A percentile compares a stretch with the other conserved stretches of the same genome.
Conservation (phyloP, 1,140 invertebrate species). For the Polypedilum pembai region DNA sequence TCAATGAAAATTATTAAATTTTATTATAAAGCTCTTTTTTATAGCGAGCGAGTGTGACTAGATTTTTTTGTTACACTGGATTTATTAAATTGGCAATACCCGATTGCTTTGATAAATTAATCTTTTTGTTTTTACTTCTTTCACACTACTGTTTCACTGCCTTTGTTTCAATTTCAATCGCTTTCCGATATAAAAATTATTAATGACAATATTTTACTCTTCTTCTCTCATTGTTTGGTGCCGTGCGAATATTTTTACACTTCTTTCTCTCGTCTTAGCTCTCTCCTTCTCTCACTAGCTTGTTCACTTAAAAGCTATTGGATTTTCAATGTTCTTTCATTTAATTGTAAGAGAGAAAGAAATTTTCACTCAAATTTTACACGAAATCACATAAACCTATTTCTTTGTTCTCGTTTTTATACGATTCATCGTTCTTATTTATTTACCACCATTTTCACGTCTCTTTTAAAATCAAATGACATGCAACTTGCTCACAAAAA, state of each 20-base stretch:
- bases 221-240: background rate
- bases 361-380: background rate
- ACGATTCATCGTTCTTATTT: background rate
- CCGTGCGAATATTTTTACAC: background rate
- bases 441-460: background rate
- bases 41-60: no score
- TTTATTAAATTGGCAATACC: no score
- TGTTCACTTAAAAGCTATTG: background rate
- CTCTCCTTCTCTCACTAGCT: background rate
- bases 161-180: background rate
- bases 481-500: background rate
- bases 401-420: conserved; percentile 3
- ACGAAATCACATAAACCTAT: background rate
- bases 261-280: background rate
- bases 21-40: no score
- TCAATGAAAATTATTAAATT: no score
- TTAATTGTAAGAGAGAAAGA: background rate
- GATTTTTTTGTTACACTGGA: no score
- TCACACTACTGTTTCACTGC: background rate
- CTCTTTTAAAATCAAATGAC: background rate
- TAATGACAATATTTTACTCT: background rate
- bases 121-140: background rate
- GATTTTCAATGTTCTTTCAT: background rate
- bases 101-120: background rate
- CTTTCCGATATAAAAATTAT: background rate